phyloP scores from a whole-genome alignment of 2,888 invertebrate species.

The Girardia tigrina region DNA sequence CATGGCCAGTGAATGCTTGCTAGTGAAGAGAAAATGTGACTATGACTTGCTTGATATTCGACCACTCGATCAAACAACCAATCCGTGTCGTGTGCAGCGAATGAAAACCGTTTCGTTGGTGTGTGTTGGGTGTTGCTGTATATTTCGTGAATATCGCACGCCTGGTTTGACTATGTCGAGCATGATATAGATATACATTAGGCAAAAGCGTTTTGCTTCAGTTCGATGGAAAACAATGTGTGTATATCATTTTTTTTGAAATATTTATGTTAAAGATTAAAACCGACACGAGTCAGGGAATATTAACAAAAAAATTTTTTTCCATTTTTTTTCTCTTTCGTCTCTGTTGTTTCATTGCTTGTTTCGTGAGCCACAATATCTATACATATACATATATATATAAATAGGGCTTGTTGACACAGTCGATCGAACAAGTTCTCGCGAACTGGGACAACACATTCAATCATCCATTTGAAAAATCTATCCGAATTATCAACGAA shows the following conservation, averaged over 20 bases:
- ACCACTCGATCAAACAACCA: slow-evolving; percentile 19
- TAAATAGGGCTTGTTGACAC: slow-evolving; percentile 3
- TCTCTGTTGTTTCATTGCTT: not conserved
- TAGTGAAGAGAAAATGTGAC: slow-evolving; percentile 19
- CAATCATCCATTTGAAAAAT: not conserved
- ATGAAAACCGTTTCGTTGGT: not conserved
- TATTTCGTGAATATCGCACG: slow-evolving; percentile 19
- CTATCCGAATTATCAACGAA: slow-evolving; percentile 4
- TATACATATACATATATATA: no score
- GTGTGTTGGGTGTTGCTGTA: not conserved
- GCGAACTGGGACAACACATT: slow-evolving; percentile 18
- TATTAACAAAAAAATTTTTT: slow-evolving; percentile 2
- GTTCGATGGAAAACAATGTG: slow-evolving; percentile 8
- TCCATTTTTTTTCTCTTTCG: not conserved
- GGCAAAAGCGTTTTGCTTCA: not conserved
- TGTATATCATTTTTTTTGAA: not conserved
- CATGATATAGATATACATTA: not conserved
- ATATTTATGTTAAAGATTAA: slow-evolving; percentile 23
- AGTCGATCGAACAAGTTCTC: slow-evolving; percentile 16
- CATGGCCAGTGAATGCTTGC: slow-evolving; percentile 15
- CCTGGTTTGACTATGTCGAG: slow-evolving; percentile 14
- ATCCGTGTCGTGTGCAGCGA: not conserved
- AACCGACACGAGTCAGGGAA: slow-evolving; percentile 23
- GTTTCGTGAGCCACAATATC: no score
- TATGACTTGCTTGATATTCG: slow-evolving; percentile 23